Conservation (phyloP, 2,113 vertebrate genomes). For the Istiophorus platypterus region DNA sequence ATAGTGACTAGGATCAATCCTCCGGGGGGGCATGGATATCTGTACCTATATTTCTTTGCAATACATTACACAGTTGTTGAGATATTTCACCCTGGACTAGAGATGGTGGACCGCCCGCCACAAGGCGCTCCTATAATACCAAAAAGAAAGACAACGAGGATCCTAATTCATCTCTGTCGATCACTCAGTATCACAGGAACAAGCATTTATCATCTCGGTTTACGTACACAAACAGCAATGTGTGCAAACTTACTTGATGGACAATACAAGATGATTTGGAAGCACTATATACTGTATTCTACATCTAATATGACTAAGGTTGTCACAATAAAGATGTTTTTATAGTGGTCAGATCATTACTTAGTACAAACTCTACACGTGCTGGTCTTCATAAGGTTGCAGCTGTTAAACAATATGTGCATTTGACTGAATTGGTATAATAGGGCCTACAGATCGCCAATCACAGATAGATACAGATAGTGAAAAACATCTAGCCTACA, state of each 20-base stretch:
- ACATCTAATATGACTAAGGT: neutral
- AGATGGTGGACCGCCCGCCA: too few species aligned
- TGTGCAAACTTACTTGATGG: neutral
- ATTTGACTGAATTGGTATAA: constrained; percentile 43
- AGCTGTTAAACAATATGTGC: neutral
- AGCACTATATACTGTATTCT: neutral
- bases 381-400: neutral
- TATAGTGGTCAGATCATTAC: neutral
- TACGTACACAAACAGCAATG: neutral
- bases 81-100: too few species aligned
- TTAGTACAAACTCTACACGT: constrained; percentile 8
- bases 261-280: neutral
- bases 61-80: too few species aligned
- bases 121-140: too few species aligned
- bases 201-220: neutral
- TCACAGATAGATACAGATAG: constrained; percentile 18
- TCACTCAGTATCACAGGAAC: too few species aligned
- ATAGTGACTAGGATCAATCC: too few species aligned
- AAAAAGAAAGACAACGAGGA: too few species aligned
- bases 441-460: constrained; percentile 9
- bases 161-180: too few species aligned
- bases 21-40: too few species aligned
- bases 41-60: too few species aligned
- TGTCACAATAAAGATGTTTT: neutral
- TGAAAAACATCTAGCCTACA: constrained; percentile 31